These are phyloP conservation scores for Ibidorhyncha struthersii DNA, from an alignment of 2,113 vertebrate species.

Conservation along the genomic window DNA sequence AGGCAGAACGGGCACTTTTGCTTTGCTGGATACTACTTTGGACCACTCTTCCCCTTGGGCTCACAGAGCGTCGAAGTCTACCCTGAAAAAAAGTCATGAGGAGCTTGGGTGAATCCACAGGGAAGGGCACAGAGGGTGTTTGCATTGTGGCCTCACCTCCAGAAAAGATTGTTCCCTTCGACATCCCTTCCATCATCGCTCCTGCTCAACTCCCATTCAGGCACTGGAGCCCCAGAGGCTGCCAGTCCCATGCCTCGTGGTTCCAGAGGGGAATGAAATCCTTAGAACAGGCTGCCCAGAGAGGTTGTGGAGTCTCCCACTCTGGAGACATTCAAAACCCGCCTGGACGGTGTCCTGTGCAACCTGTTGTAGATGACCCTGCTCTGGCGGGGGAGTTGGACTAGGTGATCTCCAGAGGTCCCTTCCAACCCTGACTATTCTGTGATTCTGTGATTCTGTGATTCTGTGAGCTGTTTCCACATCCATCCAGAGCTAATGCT, in stretches of 20 bases:
- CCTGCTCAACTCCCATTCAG: neutral
- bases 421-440: no score
- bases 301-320: no score
- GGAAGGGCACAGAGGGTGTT: neutral
- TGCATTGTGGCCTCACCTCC: neutral
- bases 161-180: neutral
- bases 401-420: no score
- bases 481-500: neutral
- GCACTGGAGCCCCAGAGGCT: neutral
- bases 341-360: no score
- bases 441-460: no score
- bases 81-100: neutral
- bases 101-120: neutral
- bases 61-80: neutral
- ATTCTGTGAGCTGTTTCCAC: neutral
- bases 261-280: neutral
- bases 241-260: accelerated
- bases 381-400: no score
- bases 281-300: no score
- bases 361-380: no score
- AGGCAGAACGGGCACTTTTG: neutral
- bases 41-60: neutral
- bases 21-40: neutral
- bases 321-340: no score
- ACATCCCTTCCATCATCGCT: neutral